phyloP scores from a whole-genome alignment of 1,140 invertebrate genomes.

The Cotesia chilonis region DNA sequence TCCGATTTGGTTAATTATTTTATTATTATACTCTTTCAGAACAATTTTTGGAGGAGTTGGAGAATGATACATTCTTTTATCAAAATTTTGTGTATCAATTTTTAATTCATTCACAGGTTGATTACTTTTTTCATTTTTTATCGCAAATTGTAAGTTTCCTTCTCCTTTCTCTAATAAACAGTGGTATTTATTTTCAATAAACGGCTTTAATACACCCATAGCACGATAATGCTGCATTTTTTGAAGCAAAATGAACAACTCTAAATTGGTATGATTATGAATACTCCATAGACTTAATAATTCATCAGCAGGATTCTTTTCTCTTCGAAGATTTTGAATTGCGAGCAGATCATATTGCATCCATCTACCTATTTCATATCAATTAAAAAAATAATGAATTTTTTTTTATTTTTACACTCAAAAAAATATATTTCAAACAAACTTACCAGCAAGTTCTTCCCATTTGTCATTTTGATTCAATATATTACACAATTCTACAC shows the following conservation, averaged over 20 bases:
- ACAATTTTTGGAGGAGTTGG: constrained; percentile 47
- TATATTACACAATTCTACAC: constrained; percentile 76
- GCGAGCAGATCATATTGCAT: constrained; percentile 65
- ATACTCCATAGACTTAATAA: constrained; percentile 81
- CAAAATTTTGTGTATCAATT: constrained; percentile 55
- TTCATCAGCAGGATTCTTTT: constrained; percentile 77
- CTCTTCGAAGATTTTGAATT: constrained; percentile 66
- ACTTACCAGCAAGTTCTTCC: constrained; percentile 75
- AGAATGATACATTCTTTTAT: constrained; percentile 40
- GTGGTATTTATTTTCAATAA: constrained; percentile 71
- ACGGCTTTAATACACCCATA: constrained; percentile 73
- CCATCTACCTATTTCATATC: constrained; percentile 57
- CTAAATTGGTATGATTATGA: constrained; percentile 80
- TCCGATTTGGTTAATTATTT: constrained; percentile 53
- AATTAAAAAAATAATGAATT: constrained; percentile 28
- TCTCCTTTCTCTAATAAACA: constrained; percentile 65
- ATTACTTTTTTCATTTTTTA: constrained; percentile 22
- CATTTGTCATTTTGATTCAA: constrained; percentile 82
- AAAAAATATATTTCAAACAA: constrained; percentile 4
- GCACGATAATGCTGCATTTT: constrained; percentile 78
- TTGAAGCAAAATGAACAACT: constrained; percentile 77
- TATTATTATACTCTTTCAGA: constrained; percentile 40
- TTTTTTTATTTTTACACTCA: background rate
- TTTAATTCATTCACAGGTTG: constrained; percentile 52
- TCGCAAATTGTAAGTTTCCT: constrained; percentile 51